Evolutionary conservation across 1,140 invertebrate genomes (phyloP).

Genomic region (Drosophila pandora): DNA sequence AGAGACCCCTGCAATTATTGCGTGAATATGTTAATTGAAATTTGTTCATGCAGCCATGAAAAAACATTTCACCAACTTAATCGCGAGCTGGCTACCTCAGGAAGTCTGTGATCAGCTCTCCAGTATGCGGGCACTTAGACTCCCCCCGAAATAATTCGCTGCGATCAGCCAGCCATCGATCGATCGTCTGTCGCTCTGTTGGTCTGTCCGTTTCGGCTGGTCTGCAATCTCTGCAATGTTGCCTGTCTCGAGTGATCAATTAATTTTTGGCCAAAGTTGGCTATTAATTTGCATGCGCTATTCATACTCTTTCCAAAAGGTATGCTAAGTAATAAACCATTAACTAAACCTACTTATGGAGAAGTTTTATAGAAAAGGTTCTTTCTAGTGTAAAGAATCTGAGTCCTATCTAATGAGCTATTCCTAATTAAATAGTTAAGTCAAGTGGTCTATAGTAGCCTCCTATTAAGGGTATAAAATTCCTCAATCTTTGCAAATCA

Average conservation of each 20-base stretch:
- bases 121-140: constrained; percentile 62
- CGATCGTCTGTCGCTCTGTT: constrained; percentile 52
- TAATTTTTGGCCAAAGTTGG: constrained; percentile 74
- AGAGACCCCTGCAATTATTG: constrained; percentile 66
- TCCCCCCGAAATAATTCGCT: constrained; percentile 52
- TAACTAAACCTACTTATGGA: too few relatives aligned
- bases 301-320: constrained; percentile 28
- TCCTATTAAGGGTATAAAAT: constrained; percentile 10
- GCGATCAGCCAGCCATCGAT: constrained; percentile 41
- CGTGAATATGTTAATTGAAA: constrained; percentile 80
- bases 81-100: constrained; percentile 26
- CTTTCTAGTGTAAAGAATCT: background rate
- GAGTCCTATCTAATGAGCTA: too few relatives aligned
- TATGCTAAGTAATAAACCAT: too few relatives aligned
- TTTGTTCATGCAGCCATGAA: constrained; percentile 68
- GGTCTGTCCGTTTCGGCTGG: constrained; percentile 41
- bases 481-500: background rate
- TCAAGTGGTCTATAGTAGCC: background rate
- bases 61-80: constrained; percentile 62
- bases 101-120: constrained; percentile 48
- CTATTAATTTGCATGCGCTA: constrained; percentile 78
- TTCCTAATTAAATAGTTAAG: too few relatives aligned
- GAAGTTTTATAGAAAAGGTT: background rate
- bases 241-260: constrained; percentile 75
- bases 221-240: constrained; percentile 56